Percentiles rank a stretch among this genome's conserved stretches.
These are phyloP conservation scores for Rhynchotus rufescens DNA, from an alignment of 2,797 vertebrate species.

Conservation along the genomic window DNA sequence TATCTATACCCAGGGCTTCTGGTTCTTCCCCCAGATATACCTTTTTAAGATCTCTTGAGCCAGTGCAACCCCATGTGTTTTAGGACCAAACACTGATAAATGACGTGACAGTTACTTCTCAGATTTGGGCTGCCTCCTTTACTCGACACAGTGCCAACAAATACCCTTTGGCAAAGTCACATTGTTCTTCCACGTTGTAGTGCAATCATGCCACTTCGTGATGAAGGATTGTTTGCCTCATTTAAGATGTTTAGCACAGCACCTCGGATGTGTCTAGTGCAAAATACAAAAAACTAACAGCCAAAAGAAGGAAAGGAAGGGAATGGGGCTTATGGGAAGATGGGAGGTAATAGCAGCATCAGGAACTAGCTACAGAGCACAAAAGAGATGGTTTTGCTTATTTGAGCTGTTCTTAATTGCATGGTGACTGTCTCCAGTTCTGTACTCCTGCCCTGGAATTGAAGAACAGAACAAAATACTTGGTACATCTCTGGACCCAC, in stretches of 20 bases:
- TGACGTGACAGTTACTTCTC: constrained; percentile 21
- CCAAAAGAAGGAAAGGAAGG: neutral
- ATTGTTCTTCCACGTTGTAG: constrained; percentile 46
- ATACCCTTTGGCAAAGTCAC: constrained; percentile 62
- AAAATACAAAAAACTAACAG: constrained; percentile 41
- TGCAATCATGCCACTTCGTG: constrained; percentile 21
- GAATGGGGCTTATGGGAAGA: neutral
- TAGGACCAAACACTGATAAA: constrained; percentile 32
- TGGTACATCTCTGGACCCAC: neutral
- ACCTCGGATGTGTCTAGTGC: constrained; percentile 25
- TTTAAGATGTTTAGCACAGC: constrained; percentile 49
- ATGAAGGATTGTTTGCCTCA: constrained; percentile 32
- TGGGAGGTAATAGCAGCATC: neutral
- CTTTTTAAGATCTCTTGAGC: neutral
- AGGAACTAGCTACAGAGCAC: neutral
- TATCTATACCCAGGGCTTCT: neutral
- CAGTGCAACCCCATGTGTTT: neutral
- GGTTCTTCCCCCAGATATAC: constrained; percentile 27
- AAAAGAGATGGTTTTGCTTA: neutral
- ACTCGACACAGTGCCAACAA: neutral
- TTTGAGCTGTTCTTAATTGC: neutral
- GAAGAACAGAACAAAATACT: neutral
- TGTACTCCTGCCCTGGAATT: neutral
- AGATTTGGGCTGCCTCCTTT: constrained; percentile 28
- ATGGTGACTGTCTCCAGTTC: neutral